These are phyloP conservation scores for Galendromus occidentalis DNA, from an alignment of 1,140 invertebrate species.

Conservation along the genomic window DNA sequence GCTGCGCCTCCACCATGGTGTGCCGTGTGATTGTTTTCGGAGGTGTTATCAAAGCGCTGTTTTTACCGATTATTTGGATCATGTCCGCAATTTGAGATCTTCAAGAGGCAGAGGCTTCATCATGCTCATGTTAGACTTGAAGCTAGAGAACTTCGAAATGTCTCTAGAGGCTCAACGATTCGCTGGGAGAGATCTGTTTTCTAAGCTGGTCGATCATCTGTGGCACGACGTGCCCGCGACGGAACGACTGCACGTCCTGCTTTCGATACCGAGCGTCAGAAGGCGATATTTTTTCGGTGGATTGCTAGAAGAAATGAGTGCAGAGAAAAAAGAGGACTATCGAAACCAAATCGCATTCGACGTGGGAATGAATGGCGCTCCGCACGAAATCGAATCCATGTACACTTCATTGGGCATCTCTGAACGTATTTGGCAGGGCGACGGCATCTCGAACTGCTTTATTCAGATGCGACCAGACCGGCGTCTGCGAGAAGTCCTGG, in stretches of 20 bases:
- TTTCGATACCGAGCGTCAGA: too few species aligned
- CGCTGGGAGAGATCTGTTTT: too few species aligned
- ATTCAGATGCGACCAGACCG: constrained; percentile 3
- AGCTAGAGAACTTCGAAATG: background rate
- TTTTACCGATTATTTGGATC: constrained; percentile 12
- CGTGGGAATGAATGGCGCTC: constrained; percentile 15
- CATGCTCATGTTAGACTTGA: too few species aligned
- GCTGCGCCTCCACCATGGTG: constrained; percentile 15
- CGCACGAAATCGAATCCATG: constrained; percentile 14
- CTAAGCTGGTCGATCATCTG: too few species aligned
- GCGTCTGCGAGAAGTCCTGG: constrained; percentile 12
- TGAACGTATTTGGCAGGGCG: constrained; percentile 16
- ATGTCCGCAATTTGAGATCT: too few species aligned
- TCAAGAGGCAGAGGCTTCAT: too few species aligned
- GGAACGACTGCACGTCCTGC: too few species aligned
- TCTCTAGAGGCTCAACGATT: too few species aligned
- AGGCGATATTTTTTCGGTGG: too few species aligned
- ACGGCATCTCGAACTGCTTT: constrained; percentile 17
- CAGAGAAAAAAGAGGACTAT: too few species aligned
- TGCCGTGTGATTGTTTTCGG: constrained; percentile 19
- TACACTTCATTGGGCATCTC: constrained; percentile 12
- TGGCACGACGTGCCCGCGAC: too few species aligned
- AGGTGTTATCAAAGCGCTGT: background rate
- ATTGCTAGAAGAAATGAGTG: too few species aligned
- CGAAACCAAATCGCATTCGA: background rate